A percentile compares a stretch with the other conserved stretches of the same genome.
These are phyloP conservation scores for Sebastes nivosus DNA, from an alignment of 2,797 vertebrate species.

Conservation along the genomic window DNA sequence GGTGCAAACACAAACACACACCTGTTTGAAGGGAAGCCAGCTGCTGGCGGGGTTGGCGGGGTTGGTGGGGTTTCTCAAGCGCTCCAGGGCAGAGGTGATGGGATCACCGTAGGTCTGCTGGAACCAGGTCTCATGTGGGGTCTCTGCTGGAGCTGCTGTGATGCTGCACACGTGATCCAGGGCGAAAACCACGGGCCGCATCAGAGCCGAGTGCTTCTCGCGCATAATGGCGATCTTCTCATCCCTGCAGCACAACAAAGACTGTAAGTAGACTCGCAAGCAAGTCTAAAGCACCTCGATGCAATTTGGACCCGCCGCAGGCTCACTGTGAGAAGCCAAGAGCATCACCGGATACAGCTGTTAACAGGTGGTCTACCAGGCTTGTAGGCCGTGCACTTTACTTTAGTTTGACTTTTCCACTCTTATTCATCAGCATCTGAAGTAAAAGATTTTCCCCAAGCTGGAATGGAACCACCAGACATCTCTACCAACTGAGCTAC, in stretches of 20 bases:
- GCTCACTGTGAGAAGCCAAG: not conserved
- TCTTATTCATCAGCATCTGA: too few relatives aligned
- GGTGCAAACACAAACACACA: not conserved
- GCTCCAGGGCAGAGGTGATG: slow-evolving; percentile 91
- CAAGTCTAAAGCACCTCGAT: not conserved
- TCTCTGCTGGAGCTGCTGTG: slow-evolving; percentile 92
- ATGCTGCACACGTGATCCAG: slow-evolving; percentile 96
- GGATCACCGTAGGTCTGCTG: slow-evolving; percentile 95
- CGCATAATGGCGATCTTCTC: slow-evolving; percentile 98
- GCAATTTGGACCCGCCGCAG: not conserved
- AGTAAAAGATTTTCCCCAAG: too few relatives aligned
- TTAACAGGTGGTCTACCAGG: not conserved
- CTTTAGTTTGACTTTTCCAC: too few relatives aligned
- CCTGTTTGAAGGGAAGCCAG: slow-evolving; percentile 99
- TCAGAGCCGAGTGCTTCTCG: slow-evolving; percentile 96
- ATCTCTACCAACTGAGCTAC: too few relatives aligned
- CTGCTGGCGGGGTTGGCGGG: slow-evolving; percentile 97
- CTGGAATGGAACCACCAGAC: too few relatives aligned
- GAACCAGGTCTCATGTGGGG: slow-evolving; percentile 98
- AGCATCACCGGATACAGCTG: not conserved
- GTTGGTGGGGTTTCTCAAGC: slow-evolving; percentile 91
- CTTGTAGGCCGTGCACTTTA: too few relatives aligned
- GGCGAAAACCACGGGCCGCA: slow-evolving; percentile 98
- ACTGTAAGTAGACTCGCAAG: not conserved
- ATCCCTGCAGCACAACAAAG: slow-evolving; percentile 81